Conservation (phyloP, 2,113 vertebrate species). For the Pelmatolapia mariae region DNA sequence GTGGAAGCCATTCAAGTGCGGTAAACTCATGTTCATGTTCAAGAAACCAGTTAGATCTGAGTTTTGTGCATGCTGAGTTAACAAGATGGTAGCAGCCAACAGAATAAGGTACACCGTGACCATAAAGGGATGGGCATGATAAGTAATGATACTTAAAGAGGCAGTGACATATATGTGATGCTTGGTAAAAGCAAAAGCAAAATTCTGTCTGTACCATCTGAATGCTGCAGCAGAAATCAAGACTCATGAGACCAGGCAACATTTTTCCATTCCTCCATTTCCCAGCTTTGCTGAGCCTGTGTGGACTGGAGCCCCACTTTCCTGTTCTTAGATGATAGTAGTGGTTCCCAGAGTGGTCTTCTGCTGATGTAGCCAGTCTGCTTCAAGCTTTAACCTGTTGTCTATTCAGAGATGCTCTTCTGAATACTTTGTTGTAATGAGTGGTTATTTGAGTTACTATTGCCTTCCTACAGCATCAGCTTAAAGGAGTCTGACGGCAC, state of each 20-base stretch:
- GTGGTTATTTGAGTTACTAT: background rate
- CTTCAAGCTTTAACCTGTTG: background rate
- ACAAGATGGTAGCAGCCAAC: background rate
- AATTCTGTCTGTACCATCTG: background rate
- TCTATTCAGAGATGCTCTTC: background rate
- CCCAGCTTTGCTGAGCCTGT: background rate
- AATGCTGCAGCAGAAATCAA: background rate
- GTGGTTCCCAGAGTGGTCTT: background rate
- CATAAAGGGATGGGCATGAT: background rate
- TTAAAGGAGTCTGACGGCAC: background rate
- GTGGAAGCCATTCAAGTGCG: background rate
- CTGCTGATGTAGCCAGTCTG: background rate
- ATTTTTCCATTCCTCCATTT: background rate
- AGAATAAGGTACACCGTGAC: background rate
- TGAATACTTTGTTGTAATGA: background rate
- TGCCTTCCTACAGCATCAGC: background rate
- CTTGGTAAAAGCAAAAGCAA: background rate
- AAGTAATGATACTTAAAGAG: background rate
- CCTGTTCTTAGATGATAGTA: background rate
- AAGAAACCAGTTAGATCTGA: background rate
- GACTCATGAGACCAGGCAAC: background rate
- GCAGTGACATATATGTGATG: background rate
- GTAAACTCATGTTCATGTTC: background rate
- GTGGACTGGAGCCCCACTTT: background rate
- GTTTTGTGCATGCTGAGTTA: background rate